Evolutionary conservation across 2,113 vertebrate species (phyloP).

Genomic region (Cyanocitta stelleri): DNA sequence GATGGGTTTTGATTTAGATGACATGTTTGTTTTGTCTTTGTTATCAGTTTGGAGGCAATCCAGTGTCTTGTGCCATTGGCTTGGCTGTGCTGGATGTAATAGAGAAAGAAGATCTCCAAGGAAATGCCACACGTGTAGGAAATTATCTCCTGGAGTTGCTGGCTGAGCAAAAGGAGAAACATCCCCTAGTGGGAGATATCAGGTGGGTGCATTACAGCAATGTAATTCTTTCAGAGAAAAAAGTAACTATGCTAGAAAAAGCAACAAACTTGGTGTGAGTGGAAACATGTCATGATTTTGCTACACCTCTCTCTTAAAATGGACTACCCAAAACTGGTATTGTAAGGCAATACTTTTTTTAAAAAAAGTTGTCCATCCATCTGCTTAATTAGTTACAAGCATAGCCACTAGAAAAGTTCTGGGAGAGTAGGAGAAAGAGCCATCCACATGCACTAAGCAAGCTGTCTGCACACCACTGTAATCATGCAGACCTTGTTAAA

Average conservation of each 20-base stretch:
- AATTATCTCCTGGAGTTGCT: slow-evolving; percentile 78
- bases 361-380: not conserved
- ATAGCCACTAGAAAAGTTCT: not conserved
- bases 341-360: not conserved
- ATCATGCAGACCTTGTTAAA: not conserved
- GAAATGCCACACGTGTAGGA: slow-evolving; percentile 84
- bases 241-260: not conserved
- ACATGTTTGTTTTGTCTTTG: not conserved
- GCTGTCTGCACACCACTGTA: not conserved
- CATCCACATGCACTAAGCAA: not conserved
- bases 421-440: not conserved
- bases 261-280: not conserved
- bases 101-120: slow-evolving; percentile 87
- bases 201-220: slow-evolving; percentile 62
- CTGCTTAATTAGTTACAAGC: not conserved
- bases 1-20: not conserved
- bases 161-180: slow-evolving; percentile 81
- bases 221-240: not conserved
- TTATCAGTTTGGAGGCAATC: slow-evolving; percentile 92
- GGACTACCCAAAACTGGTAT: not conserved
- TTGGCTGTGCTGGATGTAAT: slow-evolving; percentile 90
- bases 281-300: not conserved
- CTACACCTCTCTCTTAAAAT: not conserved
- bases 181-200: slow-evolving; percentile 88
- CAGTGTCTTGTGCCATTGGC: slow-evolving; percentile 92